Conservation (phyloP, 1,140 invertebrate species). For the Cyclargus thomasi region DNA sequence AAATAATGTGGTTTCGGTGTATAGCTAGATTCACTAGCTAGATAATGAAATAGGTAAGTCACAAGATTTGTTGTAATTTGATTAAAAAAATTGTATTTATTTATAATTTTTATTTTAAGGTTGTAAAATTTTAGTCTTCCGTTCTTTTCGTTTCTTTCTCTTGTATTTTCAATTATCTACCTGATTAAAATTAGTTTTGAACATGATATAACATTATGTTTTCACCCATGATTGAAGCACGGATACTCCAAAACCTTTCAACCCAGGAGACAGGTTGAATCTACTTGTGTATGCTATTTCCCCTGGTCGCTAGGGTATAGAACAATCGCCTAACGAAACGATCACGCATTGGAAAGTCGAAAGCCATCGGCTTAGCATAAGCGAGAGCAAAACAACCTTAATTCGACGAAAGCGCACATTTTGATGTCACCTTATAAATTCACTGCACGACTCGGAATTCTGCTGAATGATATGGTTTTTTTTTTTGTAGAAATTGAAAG, state of each 20-base stretch:
- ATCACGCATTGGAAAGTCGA: constrained; percentile 43
- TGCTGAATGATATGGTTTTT: background rate
- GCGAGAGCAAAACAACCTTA: constrained; percentile 39
- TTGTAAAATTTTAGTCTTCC: too few species aligned
- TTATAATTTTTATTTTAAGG: too few species aligned
- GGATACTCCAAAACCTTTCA: background rate
- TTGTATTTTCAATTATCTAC: too few species aligned
- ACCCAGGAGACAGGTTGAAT: background rate
- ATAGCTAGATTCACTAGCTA: too few species aligned
- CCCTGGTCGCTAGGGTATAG: background rate
- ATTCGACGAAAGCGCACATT: constrained; percentile 12
- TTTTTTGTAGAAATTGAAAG: background rate
- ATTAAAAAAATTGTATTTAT: too few species aligned
- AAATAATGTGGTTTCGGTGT: too few species aligned
- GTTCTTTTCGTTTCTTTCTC: too few species aligned
- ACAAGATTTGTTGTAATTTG: too few species aligned
- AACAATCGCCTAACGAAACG: background rate
- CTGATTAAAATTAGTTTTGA: too few species aligned
- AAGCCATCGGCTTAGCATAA: constrained; percentile 34
- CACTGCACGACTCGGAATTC: background rate
- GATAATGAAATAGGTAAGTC: too few species aligned
- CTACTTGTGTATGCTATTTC: background rate
- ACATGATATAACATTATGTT: background rate
- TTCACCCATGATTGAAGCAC: background rate
- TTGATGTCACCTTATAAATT: background rate